Evolutionary conservation across 2,113 vertebrate genomes (phyloP).

Genomic region (Trochalopteron elliotii): DNA sequence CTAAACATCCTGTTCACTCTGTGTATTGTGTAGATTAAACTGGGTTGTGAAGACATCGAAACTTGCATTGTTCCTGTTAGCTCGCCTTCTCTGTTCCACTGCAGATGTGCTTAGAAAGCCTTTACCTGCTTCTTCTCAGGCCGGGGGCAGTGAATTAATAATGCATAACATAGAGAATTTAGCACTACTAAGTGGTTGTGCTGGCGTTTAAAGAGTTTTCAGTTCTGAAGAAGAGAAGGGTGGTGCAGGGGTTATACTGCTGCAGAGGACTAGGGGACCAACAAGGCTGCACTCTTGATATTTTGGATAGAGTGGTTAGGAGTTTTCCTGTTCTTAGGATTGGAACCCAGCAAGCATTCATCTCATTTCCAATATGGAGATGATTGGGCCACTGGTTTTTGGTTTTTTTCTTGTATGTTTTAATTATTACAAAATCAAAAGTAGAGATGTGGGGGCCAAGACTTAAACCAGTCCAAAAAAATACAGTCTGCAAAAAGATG

Average conservation of each 20-base stretch:
- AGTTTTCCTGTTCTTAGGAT: neutral
- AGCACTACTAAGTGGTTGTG: neutral
- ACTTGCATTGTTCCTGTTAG: neutral
- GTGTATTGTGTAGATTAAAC: neutral
- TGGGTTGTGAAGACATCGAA: neutral
- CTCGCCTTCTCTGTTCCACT: neutral
- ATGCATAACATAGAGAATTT: neutral
- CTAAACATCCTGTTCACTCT: slow-evolving; percentile 20
- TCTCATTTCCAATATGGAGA: neutral
- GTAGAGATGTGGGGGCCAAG: neutral
- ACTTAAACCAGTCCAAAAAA: neutral
- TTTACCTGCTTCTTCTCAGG: neutral
- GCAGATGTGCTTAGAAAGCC: neutral
- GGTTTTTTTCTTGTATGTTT: neutral
- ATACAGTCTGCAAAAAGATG: neutral
- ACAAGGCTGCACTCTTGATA: neutral
- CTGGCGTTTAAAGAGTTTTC: neutral
- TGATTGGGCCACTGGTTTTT: neutral
- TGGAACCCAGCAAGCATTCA: accelerated
- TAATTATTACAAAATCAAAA: neutral
- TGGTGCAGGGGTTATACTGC: neutral
- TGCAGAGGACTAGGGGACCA: neutral
- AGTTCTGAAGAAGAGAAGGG: neutral
- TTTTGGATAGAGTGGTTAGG: neutral
- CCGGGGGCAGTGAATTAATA: neutral